Base-by-base conservation (phyloP, 2,113 vertebrate species). In the Podocnemis expansa region DNA sequence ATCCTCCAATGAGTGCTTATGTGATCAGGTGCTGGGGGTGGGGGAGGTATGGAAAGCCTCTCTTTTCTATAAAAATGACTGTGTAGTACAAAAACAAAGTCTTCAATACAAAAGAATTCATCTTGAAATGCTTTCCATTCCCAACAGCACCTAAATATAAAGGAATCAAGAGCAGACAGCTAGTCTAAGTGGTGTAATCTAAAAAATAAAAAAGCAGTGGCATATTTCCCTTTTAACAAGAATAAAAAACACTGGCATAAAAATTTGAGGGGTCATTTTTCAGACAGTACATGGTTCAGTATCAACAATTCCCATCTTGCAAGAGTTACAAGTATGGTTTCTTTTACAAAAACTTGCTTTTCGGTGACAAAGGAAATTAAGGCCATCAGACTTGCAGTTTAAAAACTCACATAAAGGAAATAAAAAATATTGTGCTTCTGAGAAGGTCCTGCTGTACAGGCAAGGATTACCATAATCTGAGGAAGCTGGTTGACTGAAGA, bases 401-500 rank as follows among this genome's bases (percentile, higher is more conserved):
- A 87, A 96, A 97, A 97, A 97, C 97, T 98, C 96, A 98, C 97
- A 97, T 96, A 96, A 96, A 96, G 92, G 93, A 97, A 96, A 97
- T 97, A 98, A 1, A 97, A 98, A 98, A 97, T 97, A 98, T 95
- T 98, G 97, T 98, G 97, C 98, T 98, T 98, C 94, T 97, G 96
- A 98, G 97, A 98, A 98, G 96, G 97, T 94, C 97, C 96, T 97
- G 96, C 95, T 97, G 97, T 97, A 95, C 90, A 96, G 89, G 95
- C 85, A 94, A 93, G 93, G 91, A 93, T 95, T 89, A 94, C 96
- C 89, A 80, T n/a, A 6, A 90, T 82, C 41, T 86, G 85, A 97
- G 83, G 89, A 97, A 92, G 92, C 94, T 90, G 90, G 84, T 38
- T 88, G 94, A 85, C 84, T 89, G 80, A 54, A 92, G 54, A 82